Evolutionary conservation across 2,888 invertebrate species (phyloP), one percentile per base, ranked within the genome.

Genomic region (Dicycla oo): DNA sequence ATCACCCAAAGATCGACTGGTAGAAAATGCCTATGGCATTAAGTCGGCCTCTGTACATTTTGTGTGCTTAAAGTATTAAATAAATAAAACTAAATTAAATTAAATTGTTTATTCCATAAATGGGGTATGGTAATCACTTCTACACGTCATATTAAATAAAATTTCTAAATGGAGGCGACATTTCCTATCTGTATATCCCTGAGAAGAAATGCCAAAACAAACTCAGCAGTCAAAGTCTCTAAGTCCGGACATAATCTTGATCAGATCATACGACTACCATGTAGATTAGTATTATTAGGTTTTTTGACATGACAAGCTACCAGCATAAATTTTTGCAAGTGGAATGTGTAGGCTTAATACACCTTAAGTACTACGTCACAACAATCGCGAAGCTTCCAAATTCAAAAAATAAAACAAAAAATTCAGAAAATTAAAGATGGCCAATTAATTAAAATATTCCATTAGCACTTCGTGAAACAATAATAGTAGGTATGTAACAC

Each of bases 401-500:
- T 51, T 47, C n/a, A 51, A 49, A 63, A 30, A 30, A 20, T 6
- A 45, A 62, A 49, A 53, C 18, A 34, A 57, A 51, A 30, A 49
- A 15, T n/a, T 45, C 34, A 65, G 5, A 23, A 30, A 56, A 45
- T 58, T 63, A 73, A 69, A 73, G 8, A 60, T 58, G 56, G 30
- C 7, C 67, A 54, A 72, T 78, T 68, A 76, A 72, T 78, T 70
- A 62, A 74, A 85, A 65, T 60, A 68, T 69, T 64, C 69, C 63
- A 78, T 82, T 81, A 74, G 63, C 61, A 75, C 64, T 64, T 74
- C 26, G 15, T 49, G 58, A 69, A 74, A 86, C 80, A 84, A 86
- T 75, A 74, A 86, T 78, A 84, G 84, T 75, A 60, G 74, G 8
- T 61, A 74, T 64, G 66, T 81, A 65, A 75, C 76, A 84, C 75